These are phyloP conservation scores for Eupithecia vulgata DNA, from an alignment of 2,888 invertebrate species.

Conservation along the genomic window DNA sequence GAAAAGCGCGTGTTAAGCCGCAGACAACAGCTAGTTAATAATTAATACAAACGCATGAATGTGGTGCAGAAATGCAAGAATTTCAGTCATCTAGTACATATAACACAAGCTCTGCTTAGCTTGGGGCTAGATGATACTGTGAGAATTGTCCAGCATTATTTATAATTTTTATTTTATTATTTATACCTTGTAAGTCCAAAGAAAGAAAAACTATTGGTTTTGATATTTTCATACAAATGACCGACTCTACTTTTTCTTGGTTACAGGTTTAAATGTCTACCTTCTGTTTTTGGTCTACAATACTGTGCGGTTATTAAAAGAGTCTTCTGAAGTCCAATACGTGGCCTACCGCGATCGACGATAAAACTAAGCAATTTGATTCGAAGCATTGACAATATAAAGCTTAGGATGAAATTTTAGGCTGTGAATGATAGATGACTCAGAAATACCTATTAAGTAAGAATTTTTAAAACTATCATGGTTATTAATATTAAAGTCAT, in stretches of 20 bases:
- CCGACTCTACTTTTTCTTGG: neutral
- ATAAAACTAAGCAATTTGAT: neutral
- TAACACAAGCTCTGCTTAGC: too few species aligned
- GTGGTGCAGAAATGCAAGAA: too few species aligned
- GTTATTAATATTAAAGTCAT: too few species aligned
- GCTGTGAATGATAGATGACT: neutral
- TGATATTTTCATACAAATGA: neutral
- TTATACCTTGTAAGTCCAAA: too few species aligned
- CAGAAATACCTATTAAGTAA: neutral
- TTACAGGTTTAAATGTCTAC: constrained; percentile 66
- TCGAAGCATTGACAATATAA: neutral
- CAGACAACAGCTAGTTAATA: too few species aligned
- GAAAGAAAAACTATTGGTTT: too few species aligned
- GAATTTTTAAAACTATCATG: neutral
- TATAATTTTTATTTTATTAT: too few species aligned
- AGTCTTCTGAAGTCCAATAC: constrained; percentile 62
- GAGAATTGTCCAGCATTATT: too few species aligned
- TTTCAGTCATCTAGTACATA: too few species aligned
- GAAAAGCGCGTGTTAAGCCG: too few species aligned
- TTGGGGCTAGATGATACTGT: too few species aligned
- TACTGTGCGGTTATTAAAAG: constrained; percentile 56
- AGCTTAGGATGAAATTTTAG: neutral
- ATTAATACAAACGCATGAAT: too few species aligned
- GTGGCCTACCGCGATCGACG: constrained; percentile 48
- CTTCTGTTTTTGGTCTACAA: constrained; percentile 65